phyloP scores from a whole-genome alignment of 2,888 invertebrate species.

The Drosophila phalerata region DNA sequence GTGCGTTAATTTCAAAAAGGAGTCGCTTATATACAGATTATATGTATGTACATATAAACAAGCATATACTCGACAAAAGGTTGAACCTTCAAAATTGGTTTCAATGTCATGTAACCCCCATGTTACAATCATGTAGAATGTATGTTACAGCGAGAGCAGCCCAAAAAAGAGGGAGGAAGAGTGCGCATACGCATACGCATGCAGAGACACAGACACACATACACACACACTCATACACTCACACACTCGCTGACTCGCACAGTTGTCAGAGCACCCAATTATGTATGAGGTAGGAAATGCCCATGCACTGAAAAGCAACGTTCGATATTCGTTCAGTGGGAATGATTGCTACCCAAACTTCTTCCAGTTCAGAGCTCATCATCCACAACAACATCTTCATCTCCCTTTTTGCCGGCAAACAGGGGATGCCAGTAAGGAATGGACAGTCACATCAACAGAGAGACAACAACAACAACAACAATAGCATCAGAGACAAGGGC shows the following conservation, averaged over 20 bases:
- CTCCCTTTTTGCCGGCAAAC: background rate
- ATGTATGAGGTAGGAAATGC: constrained; percentile 46
- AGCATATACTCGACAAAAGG: constrained; percentile 15
- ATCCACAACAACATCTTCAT: constrained; percentile 6
- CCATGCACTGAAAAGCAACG: constrained; percentile 37
- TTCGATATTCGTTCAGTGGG: constrained; percentile 24
- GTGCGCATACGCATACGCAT: constrained; percentile 38
- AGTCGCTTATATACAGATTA: constrained; percentile 3
- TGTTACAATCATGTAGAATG: constrained; percentile 53
- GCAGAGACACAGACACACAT: constrained; percentile 14
- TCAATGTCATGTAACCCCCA: constrained; percentile 80
- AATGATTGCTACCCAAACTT: constrained; percentile 18
- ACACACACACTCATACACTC: constrained; percentile 13
- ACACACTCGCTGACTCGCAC: constrained; percentile 1
- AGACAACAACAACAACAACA: constrained; percentile 3
- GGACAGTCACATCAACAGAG: background rate
- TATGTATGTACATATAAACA: constrained; percentile 2
- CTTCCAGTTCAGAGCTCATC: constrained; percentile 18
- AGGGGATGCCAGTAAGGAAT: constrained; percentile 8
- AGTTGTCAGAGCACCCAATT: constrained; percentile 42
- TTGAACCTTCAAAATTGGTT: constrained; percentile 76
- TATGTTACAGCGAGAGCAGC: constrained; percentile 40
- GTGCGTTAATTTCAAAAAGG: background rate
- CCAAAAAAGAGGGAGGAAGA: constrained; percentile 18
- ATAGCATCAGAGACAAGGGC: constrained; percentile 25